Percentiles rank a stretch among this genome's conserved stretches.
These are phyloP conservation scores for Ricordea florida DNA, from an alignment of 92 coral and sea anemone species.

Conservation along the genomic window DNA sequence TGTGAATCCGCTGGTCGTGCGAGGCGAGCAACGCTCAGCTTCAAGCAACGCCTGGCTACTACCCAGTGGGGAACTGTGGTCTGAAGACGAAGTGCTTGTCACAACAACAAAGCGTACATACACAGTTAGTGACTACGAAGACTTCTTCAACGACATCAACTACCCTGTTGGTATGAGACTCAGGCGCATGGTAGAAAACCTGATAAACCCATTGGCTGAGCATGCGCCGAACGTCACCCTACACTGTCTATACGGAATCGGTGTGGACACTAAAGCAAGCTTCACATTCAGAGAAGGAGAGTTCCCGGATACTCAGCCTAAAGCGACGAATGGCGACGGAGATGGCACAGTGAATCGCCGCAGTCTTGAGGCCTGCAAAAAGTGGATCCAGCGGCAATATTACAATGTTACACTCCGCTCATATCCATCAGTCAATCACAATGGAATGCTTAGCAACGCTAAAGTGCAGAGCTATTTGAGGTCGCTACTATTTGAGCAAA, in stretches of 20 bases:
- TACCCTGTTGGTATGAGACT: conserved; percentile 66
- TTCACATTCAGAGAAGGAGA: conserved; percentile 67
- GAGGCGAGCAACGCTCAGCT: conserved; percentile 74
- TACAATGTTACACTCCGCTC: conserved; percentile 36
- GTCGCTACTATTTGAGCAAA: conserved; percentile 29
- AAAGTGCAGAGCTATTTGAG: conserved; percentile 52
- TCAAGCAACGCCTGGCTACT: conserved; percentile 71
- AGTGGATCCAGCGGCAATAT: conserved; percentile 65
- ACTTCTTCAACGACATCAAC: conserved; percentile 67
- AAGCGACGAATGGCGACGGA: conserved; percentile 66
- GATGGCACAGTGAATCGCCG: conserved; percentile 79
- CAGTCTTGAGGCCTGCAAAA: conserved; percentile 72
- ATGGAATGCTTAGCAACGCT: conserved; percentile 56
- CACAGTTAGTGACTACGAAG: conserved; percentile 68
- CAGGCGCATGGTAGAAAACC: conserved; percentile 50
- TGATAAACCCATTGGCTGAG: conserved; percentile 52
- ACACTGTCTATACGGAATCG: conserved; percentile 70
- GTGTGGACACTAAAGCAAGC: conserved; percentile 59
- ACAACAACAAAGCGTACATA: conserved; percentile 68
- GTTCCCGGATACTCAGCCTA: conserved; percentile 77
- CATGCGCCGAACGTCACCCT: conserved; percentile 76
- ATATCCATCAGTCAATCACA: conserved; percentile 61
- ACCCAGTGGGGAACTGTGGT: conserved; percentile 84
- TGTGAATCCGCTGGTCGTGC: conserved; percentile 72
- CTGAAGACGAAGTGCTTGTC: conserved; percentile 68